Evolutionary conservation across 2,888 invertebrate species (phyloP), one percentile per base, ranked within the genome.

Genomic region (Xanthostigma xanthostigma): DNA sequence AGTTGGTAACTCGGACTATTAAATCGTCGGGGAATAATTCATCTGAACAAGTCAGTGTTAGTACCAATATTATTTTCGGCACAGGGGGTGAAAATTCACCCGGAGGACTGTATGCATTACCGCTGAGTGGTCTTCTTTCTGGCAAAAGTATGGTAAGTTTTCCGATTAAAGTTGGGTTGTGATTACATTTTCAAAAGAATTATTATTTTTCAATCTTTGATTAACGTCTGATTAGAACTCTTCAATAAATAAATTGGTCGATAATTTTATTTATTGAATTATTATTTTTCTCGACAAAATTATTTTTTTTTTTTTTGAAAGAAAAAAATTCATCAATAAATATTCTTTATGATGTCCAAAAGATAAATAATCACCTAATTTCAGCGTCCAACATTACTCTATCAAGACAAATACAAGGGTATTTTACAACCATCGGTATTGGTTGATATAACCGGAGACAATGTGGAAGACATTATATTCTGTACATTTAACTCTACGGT

Each of bases 11-110:
- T 2, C 70, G 74, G 53, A 72, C 74, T 52, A 64, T 74, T 45
- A 42, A 42, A n/a, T 12, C 46, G 12, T 17, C 36, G 9, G 14
- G 12, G 9, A 48, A 48, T 37, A 27, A 42, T 9, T 43, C 48
- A n/a, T n/a, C 35, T 33, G 48, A 48, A 17, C 42, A 48, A 37
- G 5, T 46, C 34, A 36, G 48, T 27, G 37, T 35, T 11, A 48
- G 41, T 36, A 35, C 13, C 8, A 39, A 38, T 37, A 71, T 86
- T 37, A 62, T 88, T 46, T 77, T 84, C 57, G 80, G 84, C 11
- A 85, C 86, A 0, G 87, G 84, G 1, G 81, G 82, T 3, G 82
- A 84, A 55, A 78, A 78, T 40, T 75, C 81, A 41, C 68, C 78
- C 0, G 87, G 88, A 2, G 80, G 81, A 37, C 69, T 89, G 12